phyloP scores from a whole-genome alignment of 92 coral and sea anemone species.

The Parazoanthus swiftii region DNA sequence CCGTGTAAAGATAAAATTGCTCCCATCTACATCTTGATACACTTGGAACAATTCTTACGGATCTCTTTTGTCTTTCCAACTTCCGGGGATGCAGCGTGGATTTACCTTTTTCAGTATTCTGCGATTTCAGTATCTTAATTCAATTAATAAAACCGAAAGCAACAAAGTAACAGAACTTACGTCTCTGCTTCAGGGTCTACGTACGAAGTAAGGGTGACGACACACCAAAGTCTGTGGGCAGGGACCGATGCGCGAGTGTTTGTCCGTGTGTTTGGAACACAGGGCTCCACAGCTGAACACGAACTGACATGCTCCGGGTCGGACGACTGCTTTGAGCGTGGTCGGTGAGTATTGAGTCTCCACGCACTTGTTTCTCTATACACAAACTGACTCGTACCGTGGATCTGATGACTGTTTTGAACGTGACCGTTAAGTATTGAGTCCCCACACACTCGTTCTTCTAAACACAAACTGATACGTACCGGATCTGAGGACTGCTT shows the following conservation, averaged over 20 bases:
- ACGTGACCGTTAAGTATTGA: constrained; percentile 22
- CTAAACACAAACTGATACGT: constrained; percentile 34
- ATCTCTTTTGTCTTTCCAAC: no score
- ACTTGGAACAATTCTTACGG: no score
- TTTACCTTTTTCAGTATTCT: no score
- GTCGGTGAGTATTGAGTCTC: constrained; percentile 2
- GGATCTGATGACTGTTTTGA: constrained; percentile 32
- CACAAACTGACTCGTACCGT: constrained; percentile 43
- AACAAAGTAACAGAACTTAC: no score
- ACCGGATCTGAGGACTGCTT: constrained; percentile 18
- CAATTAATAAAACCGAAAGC: no score
- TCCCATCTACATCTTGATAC: no score
- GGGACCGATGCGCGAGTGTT: constrained; percentile 78
- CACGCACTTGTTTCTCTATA: neutral
- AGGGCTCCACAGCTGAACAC: constrained; percentile 58
- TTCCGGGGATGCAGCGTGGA: no score
- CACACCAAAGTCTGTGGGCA: constrained; percentile 59
- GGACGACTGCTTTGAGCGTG: constrained; percentile 33
- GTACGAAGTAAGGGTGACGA: constrained; percentile 55
- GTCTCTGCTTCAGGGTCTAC: constrained; percentile 6
- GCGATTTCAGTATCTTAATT: no score
- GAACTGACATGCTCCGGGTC: constrained; percentile 33
- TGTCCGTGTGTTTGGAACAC: constrained; percentile 62
- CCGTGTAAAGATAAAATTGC: no score
- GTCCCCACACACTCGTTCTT: neutral